Conservation (phyloP, 1,140 invertebrate species). For the Onthophagus taurus region DNA sequence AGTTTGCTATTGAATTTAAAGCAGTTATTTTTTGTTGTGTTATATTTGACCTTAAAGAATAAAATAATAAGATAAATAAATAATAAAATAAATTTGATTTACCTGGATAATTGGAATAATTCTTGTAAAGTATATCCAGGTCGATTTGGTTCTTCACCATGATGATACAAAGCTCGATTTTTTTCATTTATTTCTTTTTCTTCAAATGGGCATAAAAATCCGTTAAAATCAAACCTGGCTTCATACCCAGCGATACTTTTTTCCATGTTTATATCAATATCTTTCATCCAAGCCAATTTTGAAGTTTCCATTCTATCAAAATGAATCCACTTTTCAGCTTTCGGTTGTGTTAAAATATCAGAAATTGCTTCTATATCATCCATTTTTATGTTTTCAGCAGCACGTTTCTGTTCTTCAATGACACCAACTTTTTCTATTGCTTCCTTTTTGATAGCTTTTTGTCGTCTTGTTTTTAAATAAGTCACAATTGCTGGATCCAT, state of each 20-base stretch:
- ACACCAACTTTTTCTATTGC: conserved; percentile 26
- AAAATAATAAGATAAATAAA: not conserved
- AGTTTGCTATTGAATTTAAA: conserved; percentile 65
- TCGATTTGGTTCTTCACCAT: conserved; percentile 82
- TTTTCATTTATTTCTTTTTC: conserved; percentile 49
- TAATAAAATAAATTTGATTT: conserved; percentile 11
- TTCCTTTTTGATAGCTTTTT: conserved; percentile 17
- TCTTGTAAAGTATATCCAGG: conserved; percentile 84
- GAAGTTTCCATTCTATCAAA: conserved; percentile 73
- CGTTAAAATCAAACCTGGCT: conserved; percentile 58
- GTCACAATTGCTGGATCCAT: conserved; percentile 58
- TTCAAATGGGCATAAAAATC: conserved; percentile 57
- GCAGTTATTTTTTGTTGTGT: conserved; percentile 72
- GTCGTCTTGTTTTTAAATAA: conserved; percentile 50
- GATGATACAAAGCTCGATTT: conserved; percentile 70
- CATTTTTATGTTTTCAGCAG: conserved; percentile 21
- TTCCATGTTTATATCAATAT: conserved; percentile 44
- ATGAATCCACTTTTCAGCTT: conserved; percentile 64
- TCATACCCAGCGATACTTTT: conserved; percentile 52
- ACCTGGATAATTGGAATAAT: conserved; percentile 58
- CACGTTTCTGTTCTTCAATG: conserved; percentile 29
- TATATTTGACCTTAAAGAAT: conserved; percentile 47
- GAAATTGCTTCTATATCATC: conserved; percentile 26
- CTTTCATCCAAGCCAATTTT: conserved; percentile 78
- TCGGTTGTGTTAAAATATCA: conserved; percentile 50